Conservation (phyloP, 2,113 vertebrate genomes). For the Xiphophorus couchianus region DNA sequence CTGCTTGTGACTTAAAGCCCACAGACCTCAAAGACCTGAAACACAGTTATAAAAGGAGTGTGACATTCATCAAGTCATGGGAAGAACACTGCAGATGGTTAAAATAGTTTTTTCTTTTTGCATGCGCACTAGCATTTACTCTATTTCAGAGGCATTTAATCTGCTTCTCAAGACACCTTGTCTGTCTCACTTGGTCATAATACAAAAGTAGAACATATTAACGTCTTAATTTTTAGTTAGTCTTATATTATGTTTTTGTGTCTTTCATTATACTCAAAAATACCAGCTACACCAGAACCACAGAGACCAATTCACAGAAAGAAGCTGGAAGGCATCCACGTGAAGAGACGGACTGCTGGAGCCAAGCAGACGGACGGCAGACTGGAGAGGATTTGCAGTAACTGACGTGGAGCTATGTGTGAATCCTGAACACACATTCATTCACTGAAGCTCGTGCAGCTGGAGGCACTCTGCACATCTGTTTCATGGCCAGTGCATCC, state of each 20-base stretch:
- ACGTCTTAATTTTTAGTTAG: not conserved
- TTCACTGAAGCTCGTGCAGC: slow-evolving; percentile 41
- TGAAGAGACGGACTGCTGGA: not conserved
- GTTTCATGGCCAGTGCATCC: slow-evolving; percentile 40
- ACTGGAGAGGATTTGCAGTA: slow-evolving; percentile 34
- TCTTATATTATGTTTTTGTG: not conserved
- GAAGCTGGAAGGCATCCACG: slow-evolving; percentile 35
- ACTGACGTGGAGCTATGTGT: slow-evolving; percentile 66
- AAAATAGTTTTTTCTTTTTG: not conserved
- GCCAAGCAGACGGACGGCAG: slow-evolving; percentile 44
- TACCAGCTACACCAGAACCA: not conserved
- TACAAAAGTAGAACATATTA: not conserved
- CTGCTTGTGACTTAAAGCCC: not conserved
- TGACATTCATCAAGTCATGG: not conserved
- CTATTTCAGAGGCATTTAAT: not conserved
- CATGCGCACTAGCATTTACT: not conserved
- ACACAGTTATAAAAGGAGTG: not conserved
- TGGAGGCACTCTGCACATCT: slow-evolving; percentile 58
- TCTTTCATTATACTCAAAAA: not conserved
- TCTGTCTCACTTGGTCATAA: not conserved
- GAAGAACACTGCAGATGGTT: not conserved
- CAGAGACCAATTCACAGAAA: slow-evolving; percentile 1
- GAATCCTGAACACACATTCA: slow-evolving; percentile 15
- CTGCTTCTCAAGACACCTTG: not conserved
- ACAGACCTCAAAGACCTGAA: not conserved